A percentile compares a stretch with the other conserved stretches of the same genome.
phyloP scores from a whole-genome alignment of 2,888 invertebrate species.

The Cordilura impudica region DNA sequence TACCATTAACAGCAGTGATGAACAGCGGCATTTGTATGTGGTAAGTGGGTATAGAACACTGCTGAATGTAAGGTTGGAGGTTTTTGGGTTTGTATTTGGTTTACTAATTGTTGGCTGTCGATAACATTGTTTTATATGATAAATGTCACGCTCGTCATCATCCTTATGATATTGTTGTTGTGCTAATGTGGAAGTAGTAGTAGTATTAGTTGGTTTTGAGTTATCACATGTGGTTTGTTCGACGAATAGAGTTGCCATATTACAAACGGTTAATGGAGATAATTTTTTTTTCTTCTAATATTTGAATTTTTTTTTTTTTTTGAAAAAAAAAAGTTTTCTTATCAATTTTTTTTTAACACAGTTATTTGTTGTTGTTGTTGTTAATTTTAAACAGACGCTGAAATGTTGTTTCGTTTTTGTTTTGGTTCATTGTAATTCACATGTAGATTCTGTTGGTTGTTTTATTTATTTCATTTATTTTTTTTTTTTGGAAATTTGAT shows the following conservation, averaged over 20 bases:
- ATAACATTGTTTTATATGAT: conserved; percentile 55
- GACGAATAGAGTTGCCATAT: conserved; percentile 38
- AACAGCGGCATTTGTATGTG: conserved; percentile 12
- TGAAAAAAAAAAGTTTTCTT: not conserved
- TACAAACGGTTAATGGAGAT: conserved; percentile 4
- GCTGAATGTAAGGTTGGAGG: conserved; percentile 26
- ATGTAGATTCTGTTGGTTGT: no score
- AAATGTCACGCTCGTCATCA: conserved; percentile 20
- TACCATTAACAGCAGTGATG: conserved; percentile 6
- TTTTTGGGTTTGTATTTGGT: conserved; percentile 38
- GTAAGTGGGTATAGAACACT: no score
- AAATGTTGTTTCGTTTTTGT: conserved; percentile 22
- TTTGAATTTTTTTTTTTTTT: conserved; percentile 19
- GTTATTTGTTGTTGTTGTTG: conserved; percentile 3
- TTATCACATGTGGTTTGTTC: conserved; percentile 32
- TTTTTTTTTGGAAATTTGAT: conserved; percentile 39
- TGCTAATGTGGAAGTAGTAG: conserved; percentile 5
- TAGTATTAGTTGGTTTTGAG: conserved; percentile 17
- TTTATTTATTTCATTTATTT: no score
- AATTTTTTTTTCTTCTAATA: not conserved
- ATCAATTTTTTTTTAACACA: not conserved
- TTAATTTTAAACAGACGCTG: conserved; percentile 13
- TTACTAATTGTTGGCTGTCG: conserved; percentile 21
- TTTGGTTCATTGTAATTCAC: conserved; percentile 5
- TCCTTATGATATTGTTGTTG: not conserved